phyloP scores from a whole-genome alignment of 2,113 vertebrate genomes.

The Cyphomyrus discorhynchus region DNA sequence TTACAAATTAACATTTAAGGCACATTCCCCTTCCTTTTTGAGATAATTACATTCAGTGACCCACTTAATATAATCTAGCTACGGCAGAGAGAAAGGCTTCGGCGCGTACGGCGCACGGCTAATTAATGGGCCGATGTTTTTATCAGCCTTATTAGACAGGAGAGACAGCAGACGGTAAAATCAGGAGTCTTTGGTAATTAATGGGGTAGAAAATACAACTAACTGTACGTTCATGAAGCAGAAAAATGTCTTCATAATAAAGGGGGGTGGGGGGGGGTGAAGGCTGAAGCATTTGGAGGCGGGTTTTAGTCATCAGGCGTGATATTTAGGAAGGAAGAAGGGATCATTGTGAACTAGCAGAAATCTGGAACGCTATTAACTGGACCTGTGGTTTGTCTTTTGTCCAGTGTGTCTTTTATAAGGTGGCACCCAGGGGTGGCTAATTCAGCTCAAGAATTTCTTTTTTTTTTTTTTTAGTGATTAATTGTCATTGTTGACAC shows the following conservation, averaged over 20 bases:
- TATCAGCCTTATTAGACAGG: background rate
- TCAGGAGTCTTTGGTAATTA: slow-evolving; percentile 1
- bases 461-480: too few relatives aligned
- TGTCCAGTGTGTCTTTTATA: background rate
- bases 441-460: background rate
- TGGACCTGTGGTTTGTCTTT: too few relatives aligned
- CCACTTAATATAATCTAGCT: slow-evolving; percentile 6
- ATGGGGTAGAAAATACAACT: slow-evolving; percentile 5
- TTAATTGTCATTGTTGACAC: too few relatives aligned
- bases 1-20: background rate
- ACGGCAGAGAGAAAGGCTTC: background rate
- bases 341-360: background rate
- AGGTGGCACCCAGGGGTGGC: background rate
- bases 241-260: background rate
- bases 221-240: slow-evolving; percentile 1
- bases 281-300: background rate
- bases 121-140: slow-evolving; percentile 3
- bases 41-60: slow-evolving; percentile 3
- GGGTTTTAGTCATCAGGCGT: background rate
- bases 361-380: background rate
- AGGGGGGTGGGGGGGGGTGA: too few relatives aligned
- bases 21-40: background rate
- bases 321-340: background rate
- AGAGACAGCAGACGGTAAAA: background rate
- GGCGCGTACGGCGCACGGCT: background rate